Percentiles rank a stretch among this genome's conserved stretches.
phyloP scores from a whole-genome alignment of 2,888 invertebrate species.

The Drosophila vallismaia region DNA sequence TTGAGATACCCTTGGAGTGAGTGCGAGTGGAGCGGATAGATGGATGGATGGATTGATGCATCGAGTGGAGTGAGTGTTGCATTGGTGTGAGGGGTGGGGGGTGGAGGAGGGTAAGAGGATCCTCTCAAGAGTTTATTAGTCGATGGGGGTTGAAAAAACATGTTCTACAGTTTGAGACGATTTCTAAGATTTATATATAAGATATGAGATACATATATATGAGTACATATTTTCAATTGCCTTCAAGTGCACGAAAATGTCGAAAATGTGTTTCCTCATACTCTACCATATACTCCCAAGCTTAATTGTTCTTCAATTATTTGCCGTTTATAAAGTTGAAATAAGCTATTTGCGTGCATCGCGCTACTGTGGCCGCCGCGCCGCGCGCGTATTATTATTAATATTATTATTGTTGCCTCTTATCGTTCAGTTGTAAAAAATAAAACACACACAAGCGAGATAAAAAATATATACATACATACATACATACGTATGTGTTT shows the following conservation, averaged over 20 bases:
- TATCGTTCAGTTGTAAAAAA: conserved; percentile 51
- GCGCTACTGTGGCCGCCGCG: conserved; percentile 33
- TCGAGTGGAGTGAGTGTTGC: not conserved
- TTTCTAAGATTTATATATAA: no score
- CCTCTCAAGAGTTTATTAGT: conserved; percentile 7
- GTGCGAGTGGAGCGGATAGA: not conserved
- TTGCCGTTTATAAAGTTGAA: conserved; percentile 20
- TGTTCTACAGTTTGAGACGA: not conserved
- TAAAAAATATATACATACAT: conserved; percentile 14
- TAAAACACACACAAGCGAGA: conserved; percentile 12
- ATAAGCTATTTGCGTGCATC: conserved; percentile 35
- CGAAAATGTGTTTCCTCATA: conserved; percentile 16
- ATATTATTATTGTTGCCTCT: conserved; percentile 39
- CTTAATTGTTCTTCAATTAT: conserved; percentile 36
- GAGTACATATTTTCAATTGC: not conserved
- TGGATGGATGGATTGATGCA: no score
- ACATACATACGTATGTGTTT: conserved; percentile 8
- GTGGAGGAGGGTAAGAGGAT: conserved; percentile 1
- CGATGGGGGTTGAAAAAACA: conserved; percentile 26
- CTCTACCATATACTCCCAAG: not conserved
- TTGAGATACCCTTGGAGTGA: conserved; percentile 27
- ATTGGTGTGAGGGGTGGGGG: not conserved
- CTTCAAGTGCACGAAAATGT: conserved; percentile 3
- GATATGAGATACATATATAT: no score
- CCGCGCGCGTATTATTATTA: conserved; percentile 31